phyloP scores from a whole-genome alignment of 2,113 vertebrate species.

The Salvelinus sp. region DNA sequence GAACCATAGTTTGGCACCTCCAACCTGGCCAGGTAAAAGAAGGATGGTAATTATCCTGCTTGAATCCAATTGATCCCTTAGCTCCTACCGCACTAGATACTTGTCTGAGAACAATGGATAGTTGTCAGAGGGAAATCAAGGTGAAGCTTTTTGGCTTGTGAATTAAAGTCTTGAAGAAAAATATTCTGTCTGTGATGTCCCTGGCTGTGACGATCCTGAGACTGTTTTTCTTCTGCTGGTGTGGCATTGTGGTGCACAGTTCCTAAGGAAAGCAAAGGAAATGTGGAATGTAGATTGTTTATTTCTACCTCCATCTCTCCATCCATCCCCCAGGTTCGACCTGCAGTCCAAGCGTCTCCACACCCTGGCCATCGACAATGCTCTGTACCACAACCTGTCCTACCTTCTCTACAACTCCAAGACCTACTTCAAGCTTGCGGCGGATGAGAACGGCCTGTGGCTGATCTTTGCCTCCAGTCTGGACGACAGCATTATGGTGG shows the following conservation, averaged over 20 bases:
- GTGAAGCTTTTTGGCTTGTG: too few species aligned
- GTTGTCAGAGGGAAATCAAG: too few species aligned
- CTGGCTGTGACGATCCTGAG: too few species aligned
- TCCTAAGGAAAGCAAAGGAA: too few species aligned
- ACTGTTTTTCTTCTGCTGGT: not conserved
- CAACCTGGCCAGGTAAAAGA: conserved; percentile 2
- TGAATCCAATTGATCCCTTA: too few species aligned
- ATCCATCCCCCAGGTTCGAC: conserved; percentile 75
- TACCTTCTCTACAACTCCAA: conserved; percentile 93
- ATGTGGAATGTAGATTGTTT: not conserved
- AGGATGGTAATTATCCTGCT: too few species aligned
- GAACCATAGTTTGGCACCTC: too few species aligned
- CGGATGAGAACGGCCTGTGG: conserved; percentile 90
- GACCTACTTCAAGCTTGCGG: conserved; percentile 93
- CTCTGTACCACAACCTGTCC: conserved; percentile 81
- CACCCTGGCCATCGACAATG: conserved; percentile 77
- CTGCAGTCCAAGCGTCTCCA: conserved; percentile 72
- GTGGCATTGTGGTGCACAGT: too few species aligned
- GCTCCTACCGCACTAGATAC: too few species aligned
- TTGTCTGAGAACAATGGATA: too few species aligned
- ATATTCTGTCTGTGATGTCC: too few species aligned
- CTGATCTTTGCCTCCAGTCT: conserved; percentile 86
- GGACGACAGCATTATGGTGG: conserved; percentile 87
- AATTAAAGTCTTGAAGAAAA: too few species aligned
- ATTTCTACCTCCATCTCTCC: not conserved